phyloP scores from a whole-genome alignment of 1,140 invertebrate genomes.

The Periplaneta americana region DNA sequence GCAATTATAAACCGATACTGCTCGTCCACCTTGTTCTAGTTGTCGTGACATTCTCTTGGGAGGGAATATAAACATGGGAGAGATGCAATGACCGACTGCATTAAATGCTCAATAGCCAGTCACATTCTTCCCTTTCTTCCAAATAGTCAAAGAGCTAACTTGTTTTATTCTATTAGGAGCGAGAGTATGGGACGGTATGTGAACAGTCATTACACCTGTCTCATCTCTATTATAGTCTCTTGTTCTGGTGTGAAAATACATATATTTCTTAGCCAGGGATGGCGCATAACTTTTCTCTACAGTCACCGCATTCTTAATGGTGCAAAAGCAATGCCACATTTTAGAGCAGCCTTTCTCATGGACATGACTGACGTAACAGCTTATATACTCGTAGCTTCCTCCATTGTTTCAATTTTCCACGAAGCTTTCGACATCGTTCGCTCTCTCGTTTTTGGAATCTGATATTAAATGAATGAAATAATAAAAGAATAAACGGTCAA shows the following conservation, averaged over 20 bases:
- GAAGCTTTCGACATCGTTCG: neutral
- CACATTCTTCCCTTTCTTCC: constrained; percentile 29
- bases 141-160: constrained; percentile 29
- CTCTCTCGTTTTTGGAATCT: neutral
- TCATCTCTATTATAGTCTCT: constrained; percentile 1
- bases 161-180: constrained; percentile 28
- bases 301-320: neutral
- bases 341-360: neutral
- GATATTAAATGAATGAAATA: no score
- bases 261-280: neutral
- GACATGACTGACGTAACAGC: neutral
- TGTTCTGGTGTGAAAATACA: neutral
- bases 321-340: neutral
- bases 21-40: constrained; percentile 25
- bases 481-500: no score
- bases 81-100: constrained; percentile 32
- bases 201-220: constrained; percentile 5
- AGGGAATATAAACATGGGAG: constrained; percentile 36
- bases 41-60: constrained; percentile 27
- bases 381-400: neutral
- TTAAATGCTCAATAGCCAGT: constrained; percentile 28
- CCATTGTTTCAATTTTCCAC: neutral
- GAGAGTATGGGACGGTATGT: neutral
- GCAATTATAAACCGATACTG: constrained; percentile 10
- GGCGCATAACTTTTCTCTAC: neutral